phyloP scores from a whole-genome alignment of 2,113 vertebrate species.

The Nibea albiflora region DNA sequence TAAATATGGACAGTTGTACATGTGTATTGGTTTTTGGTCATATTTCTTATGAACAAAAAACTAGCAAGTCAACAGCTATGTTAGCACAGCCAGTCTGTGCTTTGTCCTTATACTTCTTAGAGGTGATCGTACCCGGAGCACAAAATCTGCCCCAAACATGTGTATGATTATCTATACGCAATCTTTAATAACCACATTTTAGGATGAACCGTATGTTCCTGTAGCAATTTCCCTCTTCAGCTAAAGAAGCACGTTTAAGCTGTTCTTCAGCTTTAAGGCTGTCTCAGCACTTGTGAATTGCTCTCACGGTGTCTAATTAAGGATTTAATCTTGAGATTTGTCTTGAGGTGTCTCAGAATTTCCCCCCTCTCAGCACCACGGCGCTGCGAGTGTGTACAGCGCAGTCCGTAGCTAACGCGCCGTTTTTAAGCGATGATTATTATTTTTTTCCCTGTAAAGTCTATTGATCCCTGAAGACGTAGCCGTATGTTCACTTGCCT shows the following conservation, averaged over 20 bases:
- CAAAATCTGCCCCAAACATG: background rate
- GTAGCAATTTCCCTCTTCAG: background rate
- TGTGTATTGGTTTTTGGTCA: no score
- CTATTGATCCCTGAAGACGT: conserved; percentile 10
- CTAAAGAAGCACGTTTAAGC: background rate
- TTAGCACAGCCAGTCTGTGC: no score
- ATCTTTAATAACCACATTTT: no score
- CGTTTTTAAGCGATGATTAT: background rate
- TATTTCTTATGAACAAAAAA: no score
- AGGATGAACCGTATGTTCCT: background rate
- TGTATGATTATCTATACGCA: no score
- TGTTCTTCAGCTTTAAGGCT: background rate
- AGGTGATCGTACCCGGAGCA: no score
- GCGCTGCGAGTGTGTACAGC: background rate
- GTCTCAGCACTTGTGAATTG: background rate
- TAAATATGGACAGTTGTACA: no score
- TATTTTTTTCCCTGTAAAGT: background rate
- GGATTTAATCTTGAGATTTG: conserved; percentile 11
- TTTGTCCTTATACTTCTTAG: no score
- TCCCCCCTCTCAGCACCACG: accelerated
- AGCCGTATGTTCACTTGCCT: background rate
- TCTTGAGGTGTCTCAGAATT: background rate
- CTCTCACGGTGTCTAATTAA: background rate
- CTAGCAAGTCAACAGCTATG: no score
- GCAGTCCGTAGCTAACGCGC: background rate